Percentiles rank a stretch among this genome's conserved stretches.
phyloP scores from a whole-genome alignment of 2,113 vertebrate species.

The Ammodytes marinus region DNA sequence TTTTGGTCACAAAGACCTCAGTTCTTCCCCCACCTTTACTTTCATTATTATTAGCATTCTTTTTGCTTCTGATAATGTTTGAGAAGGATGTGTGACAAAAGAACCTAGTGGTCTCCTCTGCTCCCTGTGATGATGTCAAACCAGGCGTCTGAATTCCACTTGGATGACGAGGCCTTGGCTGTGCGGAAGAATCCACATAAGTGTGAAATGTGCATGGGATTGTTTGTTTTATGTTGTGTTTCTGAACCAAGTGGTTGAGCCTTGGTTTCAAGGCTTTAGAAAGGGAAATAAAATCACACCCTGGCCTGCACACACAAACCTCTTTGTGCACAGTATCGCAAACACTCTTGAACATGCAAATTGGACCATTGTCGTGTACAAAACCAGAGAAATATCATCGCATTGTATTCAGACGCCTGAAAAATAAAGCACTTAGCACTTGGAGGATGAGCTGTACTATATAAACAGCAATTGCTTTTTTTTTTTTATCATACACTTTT shows the following conservation, averaged over 20 bases:
- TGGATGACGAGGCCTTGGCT: conserved; percentile 33
- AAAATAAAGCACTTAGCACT: neutral
- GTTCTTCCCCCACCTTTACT: conserved; percentile 22
- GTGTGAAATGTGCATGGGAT: conserved; percentile 13
- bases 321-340: neutral
- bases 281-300: conserved; percentile 8
- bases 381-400: neutral
- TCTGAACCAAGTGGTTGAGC: conserved; percentile 32
- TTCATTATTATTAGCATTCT: conserved; percentile 22
- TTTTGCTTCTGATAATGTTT: conserved; percentile 27
- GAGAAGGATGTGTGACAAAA: conserved; percentile 39
- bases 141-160: conserved; percentile 11
- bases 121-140: conserved; percentile 49
- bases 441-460: neutral
- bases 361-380: conserved; percentile 31
- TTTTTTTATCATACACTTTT: neutral
- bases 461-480: neutral
- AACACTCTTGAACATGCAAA: conserved; percentile 17
- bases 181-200: conserved; percentile 36
- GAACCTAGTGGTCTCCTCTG: neutral
- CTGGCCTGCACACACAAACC: neutral
- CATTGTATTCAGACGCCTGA: conserved; percentile 14
- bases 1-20: conserved; percentile 47
- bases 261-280: conserved; percentile 52
- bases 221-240: conserved; percentile 39